Evolutionary conservation across 2,888 invertebrate genomes (phyloP).

Genomic region (Lacanobia wlatinum): DNA sequence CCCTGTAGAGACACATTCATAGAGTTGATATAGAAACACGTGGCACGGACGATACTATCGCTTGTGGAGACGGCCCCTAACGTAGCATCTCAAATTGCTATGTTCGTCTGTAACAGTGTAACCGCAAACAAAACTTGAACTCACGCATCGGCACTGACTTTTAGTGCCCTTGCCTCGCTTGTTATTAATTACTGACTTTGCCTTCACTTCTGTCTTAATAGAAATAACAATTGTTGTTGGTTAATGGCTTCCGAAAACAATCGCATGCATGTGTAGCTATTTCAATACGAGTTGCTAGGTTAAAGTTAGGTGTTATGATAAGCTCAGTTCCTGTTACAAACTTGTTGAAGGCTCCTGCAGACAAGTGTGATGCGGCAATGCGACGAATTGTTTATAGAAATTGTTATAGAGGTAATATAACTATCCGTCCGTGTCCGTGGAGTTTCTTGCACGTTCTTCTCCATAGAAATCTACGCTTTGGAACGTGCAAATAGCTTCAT

Average conservation of each 20-base stretch:
- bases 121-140: constrained; percentile 47
- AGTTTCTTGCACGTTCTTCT: no score
- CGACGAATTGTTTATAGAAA: no score
- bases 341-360: background rate
- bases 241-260: constrained; percentile 47
- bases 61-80: background rate
- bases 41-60: no score
- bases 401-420: no score
- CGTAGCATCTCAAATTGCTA: constrained; percentile 5
- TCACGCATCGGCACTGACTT: constrained; percentile 25
- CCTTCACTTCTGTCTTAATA: constrained; percentile 41
- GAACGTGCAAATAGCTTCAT: no score
- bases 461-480: no score
- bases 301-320: background rate
- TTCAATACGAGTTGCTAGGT: background rate
- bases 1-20: no score
- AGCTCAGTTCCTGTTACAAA: background rate
- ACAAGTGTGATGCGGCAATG: background rate
- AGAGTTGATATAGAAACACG: no score
- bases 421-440: no score
- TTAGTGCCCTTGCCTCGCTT: constrained; percentile 42
- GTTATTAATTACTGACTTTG: constrained; percentile 45
- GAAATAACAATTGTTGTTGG: constrained; percentile 27
- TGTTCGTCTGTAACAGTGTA: constrained; percentile 1
- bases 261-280: background rate